These are phyloP conservation scores for Upupa epops DNA, from an alignment of 2,113 vertebrate genomes.

Conservation along the genomic window DNA sequence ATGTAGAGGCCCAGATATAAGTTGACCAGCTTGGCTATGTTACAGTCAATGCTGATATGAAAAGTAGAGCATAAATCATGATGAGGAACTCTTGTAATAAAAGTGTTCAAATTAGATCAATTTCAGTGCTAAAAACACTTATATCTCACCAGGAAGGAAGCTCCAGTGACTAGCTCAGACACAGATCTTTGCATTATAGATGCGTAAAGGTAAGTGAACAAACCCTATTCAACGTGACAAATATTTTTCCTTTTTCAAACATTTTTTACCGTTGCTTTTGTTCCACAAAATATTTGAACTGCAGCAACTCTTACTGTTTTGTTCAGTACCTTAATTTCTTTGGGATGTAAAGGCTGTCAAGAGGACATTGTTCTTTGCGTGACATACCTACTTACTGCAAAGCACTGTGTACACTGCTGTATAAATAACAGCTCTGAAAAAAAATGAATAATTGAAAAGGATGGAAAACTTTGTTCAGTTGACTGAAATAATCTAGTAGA, in stretches of 20 bases:
- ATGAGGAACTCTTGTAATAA: background rate
- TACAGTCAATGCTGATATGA: background rate
- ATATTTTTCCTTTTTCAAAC: background rate
- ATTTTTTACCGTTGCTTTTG: background rate
- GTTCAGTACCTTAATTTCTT: slow-evolving; percentile 26
- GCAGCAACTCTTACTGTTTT: slow-evolving; percentile 1
- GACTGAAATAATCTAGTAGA: slow-evolving; percentile 56
- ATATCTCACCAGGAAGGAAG: slow-evolving; percentile 1
- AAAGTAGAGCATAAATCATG: background rate
- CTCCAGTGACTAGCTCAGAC: background rate
- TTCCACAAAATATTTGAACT: slow-evolving; percentile 18
- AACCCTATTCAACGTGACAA: background rate
- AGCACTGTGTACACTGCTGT: slow-evolving; percentile 50
- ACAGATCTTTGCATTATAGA: background rate
- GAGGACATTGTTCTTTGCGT: slow-evolving; percentile 38
- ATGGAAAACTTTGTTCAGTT: slow-evolving; percentile 49
- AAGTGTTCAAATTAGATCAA: background rate
- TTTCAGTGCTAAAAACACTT: background rate
- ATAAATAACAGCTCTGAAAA: slow-evolving; percentile 59
- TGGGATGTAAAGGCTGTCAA: slow-evolving; percentile 18
- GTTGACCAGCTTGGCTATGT: background rate
- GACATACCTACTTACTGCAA: slow-evolving; percentile 46
- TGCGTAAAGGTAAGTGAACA: slow-evolving; percentile 9
- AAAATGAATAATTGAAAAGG: slow-evolving; percentile 68
- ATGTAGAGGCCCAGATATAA: background rate